phyloP scores from a whole-genome alignment of 2,888 invertebrate genomes.

The Bugulina stolonifera region DNA sequence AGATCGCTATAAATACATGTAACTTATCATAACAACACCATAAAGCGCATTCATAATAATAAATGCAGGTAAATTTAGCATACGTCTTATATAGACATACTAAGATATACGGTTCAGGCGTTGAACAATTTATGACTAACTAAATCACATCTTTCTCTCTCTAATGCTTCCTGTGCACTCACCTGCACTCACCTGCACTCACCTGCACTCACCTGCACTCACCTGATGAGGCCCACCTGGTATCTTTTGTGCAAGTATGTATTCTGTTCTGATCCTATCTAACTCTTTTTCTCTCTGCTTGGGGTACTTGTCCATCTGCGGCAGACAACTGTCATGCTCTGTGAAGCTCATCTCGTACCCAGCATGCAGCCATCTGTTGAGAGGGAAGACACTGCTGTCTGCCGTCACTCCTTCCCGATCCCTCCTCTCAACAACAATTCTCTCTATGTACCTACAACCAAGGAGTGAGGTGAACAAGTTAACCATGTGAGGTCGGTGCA shows the following conservation, averaged over 20 bases:
- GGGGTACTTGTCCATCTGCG: not conserved
- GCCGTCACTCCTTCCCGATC: not conserved
- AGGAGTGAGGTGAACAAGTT: too few species aligned
- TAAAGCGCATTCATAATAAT: too few species aligned
- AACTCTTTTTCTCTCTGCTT: not conserved
- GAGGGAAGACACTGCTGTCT: not conserved
- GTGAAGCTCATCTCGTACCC: not conserved
- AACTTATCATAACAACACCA: too few species aligned
- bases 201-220: not conserved
- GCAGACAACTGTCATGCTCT: not conserved
- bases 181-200: too few species aligned
- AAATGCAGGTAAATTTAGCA: too few species aligned
- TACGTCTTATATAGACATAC: too few species aligned
- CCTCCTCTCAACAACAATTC: not conserved
- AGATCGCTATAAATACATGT: too few species aligned
- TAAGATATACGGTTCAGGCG: too few species aligned
- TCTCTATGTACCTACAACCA: not conserved
- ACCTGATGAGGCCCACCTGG: not conserved
- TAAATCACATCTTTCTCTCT: too few species aligned
- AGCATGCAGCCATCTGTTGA: not conserved
- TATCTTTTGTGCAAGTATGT: not conserved
- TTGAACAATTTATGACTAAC: too few species aligned
- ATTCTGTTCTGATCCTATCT: not conserved
- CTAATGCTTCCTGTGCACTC: too few species aligned
- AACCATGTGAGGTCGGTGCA: too few species aligned